Evolutionary conservation across 2,888 invertebrate species (phyloP).

Genomic region (Bellardia bayeri): DNA sequence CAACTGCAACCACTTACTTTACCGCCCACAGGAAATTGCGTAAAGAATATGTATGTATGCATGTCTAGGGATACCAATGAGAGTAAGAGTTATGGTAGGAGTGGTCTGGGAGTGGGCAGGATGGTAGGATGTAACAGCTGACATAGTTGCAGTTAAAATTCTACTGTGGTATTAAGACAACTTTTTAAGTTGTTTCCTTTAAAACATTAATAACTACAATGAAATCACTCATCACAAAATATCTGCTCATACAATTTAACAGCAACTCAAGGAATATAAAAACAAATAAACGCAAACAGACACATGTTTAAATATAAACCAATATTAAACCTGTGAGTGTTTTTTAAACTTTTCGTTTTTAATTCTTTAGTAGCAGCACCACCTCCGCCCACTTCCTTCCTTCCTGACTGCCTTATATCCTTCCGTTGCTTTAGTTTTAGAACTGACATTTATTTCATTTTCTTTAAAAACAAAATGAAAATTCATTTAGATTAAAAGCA

Average conservation of each 20-base stretch:
- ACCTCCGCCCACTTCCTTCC: not conserved
- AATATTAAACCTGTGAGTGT: not conserved
- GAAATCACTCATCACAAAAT: constrained; percentile 42
- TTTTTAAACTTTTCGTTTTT: not conserved
- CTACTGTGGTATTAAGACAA: constrained; percentile 11
- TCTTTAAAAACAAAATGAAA: constrained; percentile 23
- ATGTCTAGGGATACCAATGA: not conserved
- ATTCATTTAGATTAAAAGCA: constrained; percentile 39
- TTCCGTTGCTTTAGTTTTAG: not conserved
- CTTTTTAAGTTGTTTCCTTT: constrained; percentile 37
- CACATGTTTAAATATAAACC: not conserved
- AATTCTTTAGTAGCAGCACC: not conserved
- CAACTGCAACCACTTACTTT: not conserved
- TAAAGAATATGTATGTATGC: not conserved
- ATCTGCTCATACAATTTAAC: not conserved
- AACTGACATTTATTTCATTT: not conserved
- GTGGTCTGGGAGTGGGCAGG: not conserved
- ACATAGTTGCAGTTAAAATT: too few species aligned
- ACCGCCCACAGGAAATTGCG: constrained; percentile 17
- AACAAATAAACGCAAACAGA: constrained; percentile 6
- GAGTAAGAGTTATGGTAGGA: not conserved
- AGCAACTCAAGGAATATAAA: constrained; percentile 9
- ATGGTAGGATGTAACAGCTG: not conserved
- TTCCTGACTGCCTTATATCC: not conserved
- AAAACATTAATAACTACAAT: constrained; percentile 43